These are phyloP conservation scores for Spilogale gracilis DNA, from an alignment of 2,113 vertebrate species.

Conservation along the genomic window DNA sequence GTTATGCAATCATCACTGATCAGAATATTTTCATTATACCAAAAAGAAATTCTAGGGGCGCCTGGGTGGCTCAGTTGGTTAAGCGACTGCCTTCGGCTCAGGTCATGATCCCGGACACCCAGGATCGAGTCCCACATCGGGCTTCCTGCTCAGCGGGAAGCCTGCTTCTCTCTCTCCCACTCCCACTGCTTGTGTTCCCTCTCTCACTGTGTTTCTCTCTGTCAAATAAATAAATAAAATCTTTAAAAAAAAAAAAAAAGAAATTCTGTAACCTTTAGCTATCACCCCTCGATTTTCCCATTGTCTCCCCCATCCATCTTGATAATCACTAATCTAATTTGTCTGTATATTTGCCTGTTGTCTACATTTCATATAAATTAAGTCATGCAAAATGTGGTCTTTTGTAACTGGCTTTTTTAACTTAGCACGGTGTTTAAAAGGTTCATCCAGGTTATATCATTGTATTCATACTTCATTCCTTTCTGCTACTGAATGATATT, in stretches of 20 bases:
- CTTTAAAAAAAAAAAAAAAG: not conserved
- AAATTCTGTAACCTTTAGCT: not conserved
- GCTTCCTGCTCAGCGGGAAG: too few species aligned
- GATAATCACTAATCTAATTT: not conserved
- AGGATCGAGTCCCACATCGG: too few species aligned
- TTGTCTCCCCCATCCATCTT: not conserved
- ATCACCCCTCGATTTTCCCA: not conserved
- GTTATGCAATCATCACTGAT: not conserved
- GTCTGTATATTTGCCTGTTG: not conserved
- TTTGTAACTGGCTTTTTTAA: conserved; percentile 9
- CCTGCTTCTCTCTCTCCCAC: too few species aligned
- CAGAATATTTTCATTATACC: not conserved
- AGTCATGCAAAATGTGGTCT: not conserved
- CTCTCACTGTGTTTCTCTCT: too few species aligned
- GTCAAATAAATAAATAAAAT: too few species aligned
- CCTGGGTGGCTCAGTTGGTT: too few species aligned
- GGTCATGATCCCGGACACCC: too few species aligned
- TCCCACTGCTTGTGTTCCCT: too few species aligned
- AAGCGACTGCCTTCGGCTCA: too few species aligned
- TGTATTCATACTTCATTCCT: not conserved
- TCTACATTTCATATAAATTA: not conserved
- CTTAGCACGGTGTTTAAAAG: not conserved
- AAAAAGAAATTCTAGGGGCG: not conserved
- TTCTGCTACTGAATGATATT: conserved; percentile 38
- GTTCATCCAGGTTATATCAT: not conserved